phyloP scores from a whole-genome alignment of 2,113 vertebrate genomes.

The Panthera tigris region DNA sequence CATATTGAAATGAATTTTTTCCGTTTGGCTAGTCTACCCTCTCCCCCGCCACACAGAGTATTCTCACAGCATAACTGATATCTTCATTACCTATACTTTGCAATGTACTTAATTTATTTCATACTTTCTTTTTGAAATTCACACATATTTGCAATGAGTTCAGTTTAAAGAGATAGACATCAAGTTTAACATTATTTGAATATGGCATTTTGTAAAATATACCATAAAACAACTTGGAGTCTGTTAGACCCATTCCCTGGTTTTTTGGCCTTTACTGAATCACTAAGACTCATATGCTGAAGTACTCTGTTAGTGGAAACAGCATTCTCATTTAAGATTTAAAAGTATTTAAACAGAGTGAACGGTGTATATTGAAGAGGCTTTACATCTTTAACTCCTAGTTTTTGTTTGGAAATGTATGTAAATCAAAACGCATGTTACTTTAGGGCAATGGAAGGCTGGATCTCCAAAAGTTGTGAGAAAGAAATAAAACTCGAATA shows the following conservation, averaged over 20 bases:
- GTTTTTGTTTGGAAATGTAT: neutral
- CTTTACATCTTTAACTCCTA: neutral
- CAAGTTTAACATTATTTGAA: neutral
- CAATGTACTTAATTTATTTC: neutral
- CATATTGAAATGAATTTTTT: neutral
- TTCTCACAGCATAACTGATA: neutral
- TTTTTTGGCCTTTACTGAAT: neutral
- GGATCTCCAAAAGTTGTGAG: neutral
- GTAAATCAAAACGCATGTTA: neutral
- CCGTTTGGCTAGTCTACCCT: neutral
- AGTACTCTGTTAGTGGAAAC: neutral
- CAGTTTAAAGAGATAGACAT: neutral
- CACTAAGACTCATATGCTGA: neutral
- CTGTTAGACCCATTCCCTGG: neutral
- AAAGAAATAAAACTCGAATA: neutral
- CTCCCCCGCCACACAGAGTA: neutral
- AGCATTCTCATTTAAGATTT: neutral
- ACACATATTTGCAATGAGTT: neutral
- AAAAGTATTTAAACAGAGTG: conserved; percentile 14
- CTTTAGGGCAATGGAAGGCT: neutral
- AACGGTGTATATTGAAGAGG: neutral
- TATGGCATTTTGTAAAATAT: neutral
- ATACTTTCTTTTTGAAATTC: conserved; percentile 5
- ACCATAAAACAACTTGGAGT: neutral
- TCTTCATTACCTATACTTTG: neutral